A percentile compares a stretch with the other conserved stretches of the same genome.
Evolutionary conservation across 1,140 invertebrate species (phyloP).

Genomic region (Drosophila arawakana): DNA sequence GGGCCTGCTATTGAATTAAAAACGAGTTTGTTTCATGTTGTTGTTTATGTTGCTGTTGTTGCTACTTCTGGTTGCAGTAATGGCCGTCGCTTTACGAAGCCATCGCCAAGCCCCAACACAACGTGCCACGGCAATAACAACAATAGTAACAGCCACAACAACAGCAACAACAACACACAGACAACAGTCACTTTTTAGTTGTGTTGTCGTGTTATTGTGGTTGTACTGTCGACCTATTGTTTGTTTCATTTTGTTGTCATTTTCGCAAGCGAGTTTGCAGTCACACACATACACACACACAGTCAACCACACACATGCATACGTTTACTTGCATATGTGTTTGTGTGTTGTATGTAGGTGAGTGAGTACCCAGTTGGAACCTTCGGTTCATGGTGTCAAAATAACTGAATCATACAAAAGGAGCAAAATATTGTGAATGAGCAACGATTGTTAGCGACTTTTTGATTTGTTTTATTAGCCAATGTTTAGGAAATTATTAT

Average conservation of each 20-base stretch:
- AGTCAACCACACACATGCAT: slow-evolving; percentile 13
- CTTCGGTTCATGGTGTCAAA: neutral
- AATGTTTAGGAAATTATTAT: too few species aligned
- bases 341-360: neutral
- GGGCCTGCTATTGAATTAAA: slow-evolving; percentile 84
- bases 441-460: neutral
- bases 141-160: slow-evolving; percentile 34
- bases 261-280: slow-evolving; percentile 66
- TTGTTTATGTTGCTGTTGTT: slow-evolving; percentile 32
- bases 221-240: slow-evolving; percentile 67
- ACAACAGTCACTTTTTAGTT: slow-evolving; percentile 61
- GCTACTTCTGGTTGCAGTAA: slow-evolving; percentile 65
- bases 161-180: slow-evolving; percentile 18
- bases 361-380: slow-evolving; percentile 25
- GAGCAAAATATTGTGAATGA: neutral
- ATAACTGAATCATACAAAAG: slow-evolving; percentile 9
- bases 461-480: neutral
- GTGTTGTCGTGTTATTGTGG: slow-evolving; percentile 37
- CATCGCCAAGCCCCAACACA: slow-evolving; percentile 66
- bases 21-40: slow-evolving; percentile 69
- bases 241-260: slow-evolving; percentile 69
- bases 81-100: slow-evolving; percentile 40
- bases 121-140: slow-evolving; percentile 53
- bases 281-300: slow-evolving; percentile 16
- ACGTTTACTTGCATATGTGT: neutral